A percentile compares a stretch with the other conserved stretches of the same genome.
Evolutionary conservation across 92 coral and sea anemone genomes (phyloP).

Genomic region (Micromussa lordhowensis): DNA sequence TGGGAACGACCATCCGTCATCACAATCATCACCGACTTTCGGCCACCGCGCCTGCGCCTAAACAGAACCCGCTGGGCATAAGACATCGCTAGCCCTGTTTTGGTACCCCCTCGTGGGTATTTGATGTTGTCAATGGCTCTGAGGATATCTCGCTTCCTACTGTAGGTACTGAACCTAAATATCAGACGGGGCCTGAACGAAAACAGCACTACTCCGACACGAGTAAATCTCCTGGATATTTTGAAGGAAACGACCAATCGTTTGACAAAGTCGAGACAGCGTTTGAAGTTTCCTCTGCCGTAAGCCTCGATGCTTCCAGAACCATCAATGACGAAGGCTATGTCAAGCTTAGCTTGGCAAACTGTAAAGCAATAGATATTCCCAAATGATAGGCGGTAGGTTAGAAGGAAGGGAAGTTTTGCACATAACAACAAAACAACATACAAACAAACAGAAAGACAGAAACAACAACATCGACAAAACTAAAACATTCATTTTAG

Average conservation of each 20-base stretch:
- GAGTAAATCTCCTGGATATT: slow-evolving; percentile 64
- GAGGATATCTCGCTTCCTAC: slow-evolving; percentile 29
- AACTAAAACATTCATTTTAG: too few species aligned
- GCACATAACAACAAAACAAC: not conserved
- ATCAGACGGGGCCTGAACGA: slow-evolving; percentile 55
- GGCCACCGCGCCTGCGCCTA: slow-evolving; percentile 40
- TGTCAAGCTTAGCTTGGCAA: slow-evolving; percentile 55
- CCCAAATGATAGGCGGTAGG: not conserved
- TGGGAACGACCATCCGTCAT: slow-evolving; percentile 80
- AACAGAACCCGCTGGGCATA: slow-evolving; percentile 57
- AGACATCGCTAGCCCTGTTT: slow-evolving; percentile 62
- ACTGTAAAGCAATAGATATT: slow-evolving; percentile 33
- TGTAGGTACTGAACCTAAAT: slow-evolving; percentile 60
- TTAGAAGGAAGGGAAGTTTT: not conserved
- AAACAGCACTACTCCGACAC: slow-evolving; percentile 69
- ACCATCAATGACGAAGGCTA: slow-evolving; percentile 70
- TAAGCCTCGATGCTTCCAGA: slow-evolving; percentile 82
- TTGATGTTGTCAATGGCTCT: slow-evolving; percentile 55
- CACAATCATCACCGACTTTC: slow-evolving; percentile 65
- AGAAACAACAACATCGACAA: not conserved
- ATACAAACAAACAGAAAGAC: not conserved
- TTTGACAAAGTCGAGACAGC: slow-evolving; percentile 73
- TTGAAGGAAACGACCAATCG: slow-evolving; percentile 68
- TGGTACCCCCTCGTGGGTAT: slow-evolving; percentile 82
- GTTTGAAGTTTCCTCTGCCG: slow-evolving; percentile 73